phyloP scores from a whole-genome alignment of 2,113 vertebrate genomes.

The Pachypanchax playfairii region DNA sequence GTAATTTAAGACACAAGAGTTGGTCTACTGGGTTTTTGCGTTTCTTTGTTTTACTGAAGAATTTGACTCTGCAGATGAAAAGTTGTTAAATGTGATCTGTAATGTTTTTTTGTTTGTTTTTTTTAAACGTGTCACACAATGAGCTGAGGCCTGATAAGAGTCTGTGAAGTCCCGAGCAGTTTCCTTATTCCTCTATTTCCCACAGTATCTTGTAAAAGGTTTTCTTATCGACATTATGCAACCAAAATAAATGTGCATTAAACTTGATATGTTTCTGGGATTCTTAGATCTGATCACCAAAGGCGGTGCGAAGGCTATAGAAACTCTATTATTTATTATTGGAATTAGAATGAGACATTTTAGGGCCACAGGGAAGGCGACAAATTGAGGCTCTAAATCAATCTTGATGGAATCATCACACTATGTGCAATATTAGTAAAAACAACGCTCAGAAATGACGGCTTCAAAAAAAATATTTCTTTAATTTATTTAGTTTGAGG shows the following conservation, averaged over 20 bases:
- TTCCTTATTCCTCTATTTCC: constrained; percentile 80
- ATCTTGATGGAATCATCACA: constrained; percentile 68
- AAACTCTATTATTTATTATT: too few species aligned
- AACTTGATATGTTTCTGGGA: constrained; percentile 75
- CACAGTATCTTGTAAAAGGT: constrained; percentile 80
- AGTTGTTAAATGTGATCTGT: constrained; percentile 65
- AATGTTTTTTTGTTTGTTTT: constrained; percentile 46
- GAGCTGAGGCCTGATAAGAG: constrained; percentile 64
- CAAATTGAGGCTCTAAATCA: constrained; percentile 51
- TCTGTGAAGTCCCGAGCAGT: constrained; percentile 68
- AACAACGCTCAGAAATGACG: constrained; percentile 71
- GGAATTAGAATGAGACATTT: constrained; percentile 30
- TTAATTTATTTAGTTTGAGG: constrained; percentile 76
- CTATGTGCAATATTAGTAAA: constrained; percentile 81
- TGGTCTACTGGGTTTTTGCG: constrained; percentile 34
- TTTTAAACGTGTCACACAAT: constrained; percentile 68
- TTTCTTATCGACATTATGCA: constrained; percentile 84
- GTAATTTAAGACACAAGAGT: constrained; percentile 54
- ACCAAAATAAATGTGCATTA: constrained; percentile 88
- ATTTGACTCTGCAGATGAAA: constrained; percentile 49
- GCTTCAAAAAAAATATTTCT: constrained; percentile 72
- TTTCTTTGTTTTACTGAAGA: constrained; percentile 64
- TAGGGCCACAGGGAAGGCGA: not conserved
- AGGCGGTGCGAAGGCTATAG: too few species aligned
- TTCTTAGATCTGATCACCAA: too few species aligned